phyloP scores from a whole-genome alignment of 2,888 invertebrate species.

The Eristalinus aeneus region DNA sequence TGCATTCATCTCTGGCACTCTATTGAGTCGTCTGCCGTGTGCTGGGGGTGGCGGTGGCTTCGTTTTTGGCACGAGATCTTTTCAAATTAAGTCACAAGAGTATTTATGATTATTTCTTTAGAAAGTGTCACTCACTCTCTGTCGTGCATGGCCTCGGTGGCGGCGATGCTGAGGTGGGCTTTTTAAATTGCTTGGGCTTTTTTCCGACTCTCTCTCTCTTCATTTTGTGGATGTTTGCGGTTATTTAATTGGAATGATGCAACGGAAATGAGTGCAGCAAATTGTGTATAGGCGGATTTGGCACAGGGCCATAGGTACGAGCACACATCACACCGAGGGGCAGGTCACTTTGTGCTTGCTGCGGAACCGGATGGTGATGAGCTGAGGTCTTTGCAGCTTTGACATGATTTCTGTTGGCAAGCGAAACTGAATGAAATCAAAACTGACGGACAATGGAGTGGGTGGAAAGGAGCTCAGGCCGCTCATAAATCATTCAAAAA shows the following conservation, averaged over 20 bases:
- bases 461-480: background rate
- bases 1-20: conserved; percentile 31
- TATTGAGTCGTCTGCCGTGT: conserved; percentile 47
- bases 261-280: conserved; percentile 41
- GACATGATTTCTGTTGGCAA: background rate
- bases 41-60: conserved; percentile 20
- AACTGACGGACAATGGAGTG: background rate
- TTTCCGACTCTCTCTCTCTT: background rate
- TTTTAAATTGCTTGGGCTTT: conserved; percentile 38
- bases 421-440: background rate
- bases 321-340: background rate
- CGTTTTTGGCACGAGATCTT: conserved; percentile 51
- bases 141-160: background rate
- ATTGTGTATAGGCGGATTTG: conserved; percentile 15
- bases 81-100: conserved; percentile 19
- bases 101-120: conserved; percentile 61
- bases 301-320: conserved; percentile 35
- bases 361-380: background rate
- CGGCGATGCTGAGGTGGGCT: conserved; percentile 16
- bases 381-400: background rate
- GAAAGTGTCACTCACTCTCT: conserved; percentile 46
- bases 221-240: conserved; percentile 17
- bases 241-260: conserved; percentile 61
- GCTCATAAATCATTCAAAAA: no score
- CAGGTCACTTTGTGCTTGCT: background rate